These are phyloP conservation scores for Ypsolopha sequella DNA, from an alignment of 2,888 invertebrate genomes.

Conservation along the genomic window DNA sequence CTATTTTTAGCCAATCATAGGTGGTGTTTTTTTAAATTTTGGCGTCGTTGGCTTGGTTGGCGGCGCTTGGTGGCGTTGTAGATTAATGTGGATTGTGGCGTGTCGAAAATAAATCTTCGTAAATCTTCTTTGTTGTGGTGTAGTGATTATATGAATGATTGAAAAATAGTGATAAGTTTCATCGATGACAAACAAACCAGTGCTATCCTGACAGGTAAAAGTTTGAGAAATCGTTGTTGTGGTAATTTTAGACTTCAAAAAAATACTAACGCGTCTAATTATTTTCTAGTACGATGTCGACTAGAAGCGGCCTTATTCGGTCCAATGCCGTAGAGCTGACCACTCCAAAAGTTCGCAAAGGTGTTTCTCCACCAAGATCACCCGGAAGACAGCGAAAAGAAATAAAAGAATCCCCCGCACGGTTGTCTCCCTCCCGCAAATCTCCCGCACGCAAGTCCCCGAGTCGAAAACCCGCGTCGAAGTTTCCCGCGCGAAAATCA, in stretches of 20 bases:
- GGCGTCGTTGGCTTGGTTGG: constrained; percentile 39
- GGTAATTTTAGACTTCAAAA: constrained; percentile 38
- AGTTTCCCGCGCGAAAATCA: constrained; percentile 54
- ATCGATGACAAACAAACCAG: constrained; percentile 1
- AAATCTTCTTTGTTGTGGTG: constrained; percentile 23
- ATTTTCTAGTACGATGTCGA: constrained; percentile 42
- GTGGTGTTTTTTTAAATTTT: constrained; percentile 44
- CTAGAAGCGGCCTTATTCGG: constrained; percentile 50
- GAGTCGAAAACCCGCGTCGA: constrained; percentile 43
- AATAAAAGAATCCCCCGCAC: constrained; percentile 39
- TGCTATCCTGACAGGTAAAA: constrained; percentile 7
- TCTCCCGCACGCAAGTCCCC: constrained; percentile 67
- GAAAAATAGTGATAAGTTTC: not conserved
- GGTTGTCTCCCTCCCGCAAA: constrained; percentile 51
- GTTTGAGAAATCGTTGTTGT: constrained; percentile 31
- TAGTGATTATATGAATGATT: constrained; percentile 17
- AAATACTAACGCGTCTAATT: constrained; percentile 16
- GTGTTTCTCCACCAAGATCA: constrained; percentile 52
- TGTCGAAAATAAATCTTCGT: constrained; percentile 20
- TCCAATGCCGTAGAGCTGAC: constrained; percentile 38
- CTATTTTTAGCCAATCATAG: constrained; percentile 46
- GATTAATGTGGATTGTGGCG: constrained; percentile 19
- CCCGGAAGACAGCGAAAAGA: constrained; percentile 54
- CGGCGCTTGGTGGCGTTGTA: constrained; percentile 21
- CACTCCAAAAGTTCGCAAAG: constrained; percentile 45